Evolutionary conservation across 1,140 invertebrate species (phyloP).

Genomic region (Drosophila arizonae): DNA sequence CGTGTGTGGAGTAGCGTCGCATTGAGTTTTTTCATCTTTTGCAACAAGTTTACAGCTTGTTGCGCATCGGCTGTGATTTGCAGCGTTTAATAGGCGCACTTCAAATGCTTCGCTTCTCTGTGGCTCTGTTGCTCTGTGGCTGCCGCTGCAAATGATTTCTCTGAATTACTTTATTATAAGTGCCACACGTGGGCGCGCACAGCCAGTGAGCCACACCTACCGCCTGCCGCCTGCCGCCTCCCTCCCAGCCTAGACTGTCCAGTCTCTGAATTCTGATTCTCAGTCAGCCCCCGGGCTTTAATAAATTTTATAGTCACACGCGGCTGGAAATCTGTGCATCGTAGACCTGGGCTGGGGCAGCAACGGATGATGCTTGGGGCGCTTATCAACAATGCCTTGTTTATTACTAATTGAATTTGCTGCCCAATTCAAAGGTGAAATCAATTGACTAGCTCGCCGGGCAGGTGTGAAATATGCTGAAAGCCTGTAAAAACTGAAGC

Average conservation of each 20-base stretch:
- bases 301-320: conserved; percentile 79
- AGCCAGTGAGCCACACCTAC: too few species aligned
- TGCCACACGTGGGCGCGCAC: conserved; percentile 40
- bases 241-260: background rate
- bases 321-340: background rate
- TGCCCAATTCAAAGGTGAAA: conserved; percentile 51
- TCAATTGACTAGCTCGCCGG: conserved; percentile 41
- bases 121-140: conserved; percentile 8
- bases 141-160: conserved; percentile 68
- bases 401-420: conserved; percentile 79
- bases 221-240: background rate
- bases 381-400: conserved; percentile 70
- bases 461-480: conserved; percentile 70
- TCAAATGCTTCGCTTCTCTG: conserved; percentile 57
- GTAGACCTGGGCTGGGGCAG: background rate
- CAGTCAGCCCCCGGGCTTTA: conserved; percentile 69
- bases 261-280: background rate
- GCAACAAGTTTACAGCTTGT: conserved; percentile 80
- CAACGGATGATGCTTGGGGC: conserved; percentile 16
- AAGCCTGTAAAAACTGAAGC: conserved; percentile 43
- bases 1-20: conserved; percentile 26
- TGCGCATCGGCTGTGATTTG: conserved; percentile 73
- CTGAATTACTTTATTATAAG: conserved; percentile 78
- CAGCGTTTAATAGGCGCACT: conserved; percentile 73
- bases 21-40: conserved; percentile 68